Evolutionary conservation across 2,888 invertebrate genomes (phyloP), one percentile per base, ranked within the genome.

Genomic region (Hylaea fasciaria): DNA sequence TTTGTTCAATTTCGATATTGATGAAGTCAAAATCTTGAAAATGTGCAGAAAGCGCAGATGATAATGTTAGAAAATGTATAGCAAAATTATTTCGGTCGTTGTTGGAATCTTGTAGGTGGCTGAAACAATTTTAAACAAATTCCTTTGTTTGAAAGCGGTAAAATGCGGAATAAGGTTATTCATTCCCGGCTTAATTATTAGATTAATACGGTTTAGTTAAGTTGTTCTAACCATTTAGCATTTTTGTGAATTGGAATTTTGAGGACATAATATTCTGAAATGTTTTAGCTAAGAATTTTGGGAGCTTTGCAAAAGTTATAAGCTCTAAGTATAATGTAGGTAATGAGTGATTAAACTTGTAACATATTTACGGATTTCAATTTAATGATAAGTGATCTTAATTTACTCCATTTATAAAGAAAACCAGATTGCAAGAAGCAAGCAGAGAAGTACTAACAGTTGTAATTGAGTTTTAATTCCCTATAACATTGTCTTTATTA

Each of bases 91-190:
- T 73, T 73, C 51, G 61, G 52, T 65, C 57, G 63, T 68, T 51
- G 63, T 68, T 51, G 70, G 68, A 71, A 72, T 74, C 66, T 70
- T 70, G 75, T 73, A 71, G 74, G 71, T 77, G 70, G 70, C 58
- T 71, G 68, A 66, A 75, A 68, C 70, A 72, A 77, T 75, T 72
- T 77, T 71, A 78, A 76, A 78, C 75, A 75, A 77, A 78, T 78
- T 78, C 74, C 76, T 73, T 70, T 67, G 72, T 75, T 75, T 71
- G 74, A 71, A 75, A 76, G 75, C 69, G 63, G 45, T 22, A 66
- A 72, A 73, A 72, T 68, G 66, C 72, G 72, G 69, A 76, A 77
- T 69, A 74, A 69, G 66, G 66, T 70, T 72, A 76, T 73, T 74
- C 70, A 76, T 76, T 72, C 71, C 51, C 40, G 57, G 35, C 51